Percentiles rank a stretch among this genome's conserved stretches.
These are phyloP conservation scores for Toxonevra muliebris DNA, from an alignment of 2,888 invertebrate genomes.

Conservation along the genomic window DNA sequence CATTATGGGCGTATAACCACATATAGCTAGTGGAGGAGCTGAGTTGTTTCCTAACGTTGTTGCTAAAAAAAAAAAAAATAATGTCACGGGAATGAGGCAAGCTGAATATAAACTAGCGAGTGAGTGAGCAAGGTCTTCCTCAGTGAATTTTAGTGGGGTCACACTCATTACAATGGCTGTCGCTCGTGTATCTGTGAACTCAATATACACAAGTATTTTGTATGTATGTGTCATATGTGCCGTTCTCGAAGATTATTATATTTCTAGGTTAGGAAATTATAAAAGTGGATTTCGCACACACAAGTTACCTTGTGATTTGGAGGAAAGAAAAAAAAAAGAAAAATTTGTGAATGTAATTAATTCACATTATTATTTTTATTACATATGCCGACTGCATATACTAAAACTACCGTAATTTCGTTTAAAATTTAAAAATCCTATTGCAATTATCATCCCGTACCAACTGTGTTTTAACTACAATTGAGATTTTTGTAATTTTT, in stretches of 20 bases:
- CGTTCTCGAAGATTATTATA: slow-evolving; percentile 23
- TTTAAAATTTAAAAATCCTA: no score
- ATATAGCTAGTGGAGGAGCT: no score
- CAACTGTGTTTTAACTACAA: not conserved
- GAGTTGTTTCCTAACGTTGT: no score
- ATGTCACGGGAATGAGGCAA: not conserved
- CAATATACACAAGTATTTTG: not conserved
- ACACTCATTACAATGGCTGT: no score
- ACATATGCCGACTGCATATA: not conserved
- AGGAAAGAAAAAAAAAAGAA: slow-evolving; percentile 10
- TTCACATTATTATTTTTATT: no score
- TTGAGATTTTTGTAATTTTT: not conserved
- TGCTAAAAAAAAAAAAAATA: not conserved
- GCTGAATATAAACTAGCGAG: not conserved
- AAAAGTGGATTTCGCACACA: slow-evolving; percentile 34
- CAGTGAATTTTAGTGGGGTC: no score
- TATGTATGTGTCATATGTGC: not conserved
- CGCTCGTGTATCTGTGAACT: no score
- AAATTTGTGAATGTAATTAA: no score
- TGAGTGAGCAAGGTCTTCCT: not conserved
- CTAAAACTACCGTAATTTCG: no score
- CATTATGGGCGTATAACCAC: no score
- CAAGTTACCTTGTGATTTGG: slow-evolving; percentile 37
- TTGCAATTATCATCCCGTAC: not conserved
- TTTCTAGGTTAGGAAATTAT: slow-evolving; percentile 43